phyloP scores from a whole-genome alignment of 1,140 invertebrate species.

The Paraescarpia echinospica region DNA sequence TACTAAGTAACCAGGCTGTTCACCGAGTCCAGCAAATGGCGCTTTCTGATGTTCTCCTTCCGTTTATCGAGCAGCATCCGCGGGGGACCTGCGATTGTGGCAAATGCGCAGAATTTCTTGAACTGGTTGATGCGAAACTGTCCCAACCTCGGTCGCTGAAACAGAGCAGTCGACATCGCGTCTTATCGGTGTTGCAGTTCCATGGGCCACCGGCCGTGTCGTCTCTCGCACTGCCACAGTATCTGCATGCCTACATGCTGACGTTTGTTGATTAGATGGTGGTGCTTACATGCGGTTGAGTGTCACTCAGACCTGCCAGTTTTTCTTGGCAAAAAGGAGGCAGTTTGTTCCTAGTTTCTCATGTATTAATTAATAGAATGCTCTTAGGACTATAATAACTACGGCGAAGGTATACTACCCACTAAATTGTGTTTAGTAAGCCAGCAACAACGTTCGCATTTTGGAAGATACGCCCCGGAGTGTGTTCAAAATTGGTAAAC shows the following conservation, averaged over 20 bases:
- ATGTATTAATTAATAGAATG: no score
- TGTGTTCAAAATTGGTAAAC: no score
- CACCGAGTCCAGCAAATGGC: background rate
- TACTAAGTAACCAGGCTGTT: background rate
- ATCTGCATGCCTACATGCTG: background rate
- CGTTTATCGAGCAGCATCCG: background rate
- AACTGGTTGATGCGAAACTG: background rate
- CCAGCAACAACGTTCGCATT: no score
- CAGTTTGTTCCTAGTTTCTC: no score
- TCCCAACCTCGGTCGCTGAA: conserved; percentile 8
- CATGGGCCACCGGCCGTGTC: background rate
- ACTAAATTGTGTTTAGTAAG: no score
- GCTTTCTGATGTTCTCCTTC: background rate
- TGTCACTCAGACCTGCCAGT: no score
- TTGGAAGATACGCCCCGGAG: no score
- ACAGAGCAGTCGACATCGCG: background rate
- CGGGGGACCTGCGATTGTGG: conserved; percentile 11
- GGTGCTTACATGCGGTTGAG: background rate
- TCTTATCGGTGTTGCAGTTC: background rate
- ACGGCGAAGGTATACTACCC: no score
- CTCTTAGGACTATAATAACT: no score
- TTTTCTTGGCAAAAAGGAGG: no score
- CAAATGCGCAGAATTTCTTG: background rate
- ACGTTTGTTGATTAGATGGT: background rate
- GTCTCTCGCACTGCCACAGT: background rate